Evolutionary conservation across 2,797 vertebrate species (phyloP).

Genomic region (Merluccius polli): DNA sequence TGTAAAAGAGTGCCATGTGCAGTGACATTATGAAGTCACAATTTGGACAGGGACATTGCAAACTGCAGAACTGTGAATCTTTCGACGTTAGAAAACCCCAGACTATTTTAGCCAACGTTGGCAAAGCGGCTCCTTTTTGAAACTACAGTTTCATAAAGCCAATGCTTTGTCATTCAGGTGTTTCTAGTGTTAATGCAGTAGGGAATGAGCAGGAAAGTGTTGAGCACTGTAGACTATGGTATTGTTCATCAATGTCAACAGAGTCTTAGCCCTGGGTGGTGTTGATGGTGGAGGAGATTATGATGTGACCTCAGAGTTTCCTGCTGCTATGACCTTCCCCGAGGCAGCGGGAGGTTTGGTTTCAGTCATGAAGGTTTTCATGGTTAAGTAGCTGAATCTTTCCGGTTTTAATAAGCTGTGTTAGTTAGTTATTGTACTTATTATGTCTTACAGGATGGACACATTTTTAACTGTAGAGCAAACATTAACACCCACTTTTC

Average conservation of each 20-base stretch:
- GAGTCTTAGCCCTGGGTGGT: neutral
- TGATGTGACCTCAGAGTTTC: neutral
- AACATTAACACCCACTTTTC: too few species aligned
- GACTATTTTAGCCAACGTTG: neutral
- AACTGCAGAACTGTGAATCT: neutral
- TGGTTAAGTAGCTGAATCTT: neutral
- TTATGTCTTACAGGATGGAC: too few species aligned
- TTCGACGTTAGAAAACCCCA: neutral
- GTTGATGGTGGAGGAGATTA: neutral
- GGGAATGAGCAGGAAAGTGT: neutral
- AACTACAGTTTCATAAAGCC: neutral
- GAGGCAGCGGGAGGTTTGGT: neutral
- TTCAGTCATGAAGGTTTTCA: neutral
- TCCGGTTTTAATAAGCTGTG: neutral
- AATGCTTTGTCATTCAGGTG: neutral
- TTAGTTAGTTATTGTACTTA: too few species aligned
- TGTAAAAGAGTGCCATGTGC: neutral
- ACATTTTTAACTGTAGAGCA: too few species aligned
- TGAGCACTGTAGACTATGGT: neutral
- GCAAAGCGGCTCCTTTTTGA: neutral
- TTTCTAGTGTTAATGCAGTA: neutral
- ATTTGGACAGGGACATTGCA: slow-evolving; percentile 5
- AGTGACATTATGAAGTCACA: slow-evolving; percentile 16
- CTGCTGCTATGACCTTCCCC: neutral
- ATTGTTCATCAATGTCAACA: neutral